Evolutionary conservation across 2,888 invertebrate genomes (phyloP), one percentile per base, ranked within the genome.

Genomic region (Drosophila borealis): DNA sequence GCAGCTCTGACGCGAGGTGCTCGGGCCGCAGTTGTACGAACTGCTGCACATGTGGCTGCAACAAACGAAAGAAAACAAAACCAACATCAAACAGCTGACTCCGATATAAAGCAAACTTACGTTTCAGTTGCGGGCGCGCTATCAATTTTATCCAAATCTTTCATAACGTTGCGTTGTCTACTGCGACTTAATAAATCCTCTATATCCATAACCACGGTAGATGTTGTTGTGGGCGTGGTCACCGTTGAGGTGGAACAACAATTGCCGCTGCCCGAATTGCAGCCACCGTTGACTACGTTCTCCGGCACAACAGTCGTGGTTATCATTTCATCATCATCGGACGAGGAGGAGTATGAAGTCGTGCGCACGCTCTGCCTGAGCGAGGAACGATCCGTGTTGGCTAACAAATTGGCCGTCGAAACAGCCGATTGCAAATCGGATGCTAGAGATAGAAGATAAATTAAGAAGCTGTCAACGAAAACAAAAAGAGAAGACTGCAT

Each of bases 121-220:
- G 75, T 67, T 39, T 84, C 81, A 3, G 50, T 45, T 39, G 62
- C 41, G 2, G 83, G 87, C 0, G 75, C 81, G 4, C 34, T 53
- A 9, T 88, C 83, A 17, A 83, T 83, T 59, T 55, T 70, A 25
- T 83, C 73, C 14, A 86, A 5, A 51, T 88, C 78, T 19, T 68
- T 72, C 10, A 49, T 55, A 0, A 39, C 67, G 36, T 46, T 82
- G 3, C 75, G 78, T 4, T 81, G 84, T 3, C 91, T 88, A 53
- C 39, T 74, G 19, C 82, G 88, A 34, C 84, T 84, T 3, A 92
- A 89, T 9, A 95, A 92, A 89, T 96, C 95, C 91, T 95, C 95
- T 70, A 96, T 95, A 75, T 96, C 95, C 25, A 94, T 92, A 2
- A 93, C 93, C 3, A 93, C 92, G 25, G 91, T 93, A 14, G 88